Percentiles rank a stretch among this genome's conserved stretches.
These are phyloP conservation scores for Lemur catta DNA, from an alignment of 2,797 vertebrate genomes.

Conservation along the genomic window DNA sequence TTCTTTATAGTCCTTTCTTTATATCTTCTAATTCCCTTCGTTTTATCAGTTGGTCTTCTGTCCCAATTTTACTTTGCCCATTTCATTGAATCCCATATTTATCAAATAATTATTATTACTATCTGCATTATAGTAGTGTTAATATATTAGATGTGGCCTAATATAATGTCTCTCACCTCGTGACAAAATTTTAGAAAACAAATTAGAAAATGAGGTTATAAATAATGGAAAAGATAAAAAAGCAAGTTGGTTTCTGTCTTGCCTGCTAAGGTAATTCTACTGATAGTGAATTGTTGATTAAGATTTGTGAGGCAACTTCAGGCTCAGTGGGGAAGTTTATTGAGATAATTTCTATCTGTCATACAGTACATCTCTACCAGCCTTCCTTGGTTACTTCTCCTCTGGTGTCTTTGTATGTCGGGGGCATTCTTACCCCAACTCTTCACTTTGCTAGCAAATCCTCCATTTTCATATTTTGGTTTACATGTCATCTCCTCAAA, in stretches of 20 bases:
- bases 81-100: not conserved
- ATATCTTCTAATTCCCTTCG: not conserved
- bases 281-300: not conserved
- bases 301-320: not conserved
- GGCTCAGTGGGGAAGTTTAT: not conserved
- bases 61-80: not conserved
- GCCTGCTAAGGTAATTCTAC: not conserved
- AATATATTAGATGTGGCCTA: not conserved
- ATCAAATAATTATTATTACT: not conserved
- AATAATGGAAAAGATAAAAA: constrained; percentile 16
- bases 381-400: not conserved
- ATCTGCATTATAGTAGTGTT: not conserved
- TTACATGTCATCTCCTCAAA: not conserved
- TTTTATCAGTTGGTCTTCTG: not conserved
- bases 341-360: not conserved
- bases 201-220: not conserved
- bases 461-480: not conserved
- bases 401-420: not conserved
- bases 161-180: not conserved
- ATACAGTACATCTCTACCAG: not conserved
- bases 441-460: not conserved
- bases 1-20: not conserved
- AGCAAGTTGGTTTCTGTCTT: not conserved
- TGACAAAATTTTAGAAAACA: not conserved
- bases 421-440: not conserved